Evolutionary conservation across 2,113 vertebrate species (phyloP).

Genomic region (Rattus norvegicus): GRCr8 NC_086033.1:87328001-87328500

Average conservation of each 20-base stretch:
- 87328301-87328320: constrained; percentile 50
- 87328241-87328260: constrained; percentile 71
- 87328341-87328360: background rate
- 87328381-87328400: constrained; percentile 7
- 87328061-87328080: constrained; percentile 93
- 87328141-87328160: constrained; percentile 87
- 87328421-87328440: constrained; percentile 35
- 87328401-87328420: constrained; percentile 45
- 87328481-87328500: background rate
- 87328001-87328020: constrained; percentile 94
- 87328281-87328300: constrained; percentile 68
- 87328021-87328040: constrained; percentile 93
- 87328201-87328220: background rate
- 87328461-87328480: background rate
- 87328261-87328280: constrained; percentile 58
- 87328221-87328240: constrained; percentile 81
- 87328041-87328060: constrained; percentile 93
- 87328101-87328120: constrained; percentile 89
- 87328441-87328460: background rate
- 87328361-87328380: background rate
- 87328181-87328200: constrained; percentile 81
- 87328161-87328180: constrained; percentile 83
- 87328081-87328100: constrained; percentile 87
- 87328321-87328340: background rate
- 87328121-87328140: constrained; percentile 88